Evolutionary conservation across 1,140 invertebrate species (phyloP).

Genomic region (Leptoteleia sp.): DNA sequence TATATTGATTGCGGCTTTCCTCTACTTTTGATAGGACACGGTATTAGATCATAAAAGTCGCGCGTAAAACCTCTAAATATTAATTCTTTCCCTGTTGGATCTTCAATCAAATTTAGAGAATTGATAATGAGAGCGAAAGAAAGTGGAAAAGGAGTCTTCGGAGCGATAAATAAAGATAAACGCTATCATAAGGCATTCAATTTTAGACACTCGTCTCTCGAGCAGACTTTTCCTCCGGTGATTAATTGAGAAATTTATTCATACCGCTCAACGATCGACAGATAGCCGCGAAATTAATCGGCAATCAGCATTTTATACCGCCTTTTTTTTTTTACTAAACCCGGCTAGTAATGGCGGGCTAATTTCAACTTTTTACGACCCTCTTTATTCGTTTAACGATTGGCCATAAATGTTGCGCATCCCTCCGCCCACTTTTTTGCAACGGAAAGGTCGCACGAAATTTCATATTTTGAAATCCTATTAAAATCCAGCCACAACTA

Average conservation of each 20-base stretch:
- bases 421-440: slow-evolving; percentile 2
- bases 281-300: slow-evolving; percentile 38
- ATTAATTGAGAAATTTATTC: slow-evolving; percentile 22
- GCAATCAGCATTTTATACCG: slow-evolving; percentile 44
- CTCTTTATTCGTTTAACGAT: slow-evolving; percentile 46
- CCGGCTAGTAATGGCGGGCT: slow-evolving; percentile 26
- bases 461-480: slow-evolving; percentile 37
- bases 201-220: too few relatives aligned
- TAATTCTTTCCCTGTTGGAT: too few relatives aligned
- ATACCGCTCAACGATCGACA: slow-evolving; percentile 6
- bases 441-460: slow-evolving; percentile 11
- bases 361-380: slow-evolving; percentile 52
- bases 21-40: too few relatives aligned
- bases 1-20: too few relatives aligned
- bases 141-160: too few relatives aligned
- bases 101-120: too few relatives aligned
- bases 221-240: too few relatives aligned
- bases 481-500: slow-evolving; percentile 6
- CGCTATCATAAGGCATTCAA: too few relatives aligned
- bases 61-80: too few relatives aligned
- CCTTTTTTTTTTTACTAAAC: slow-evolving; percentile 41
- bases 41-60: too few relatives aligned
- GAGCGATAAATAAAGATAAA: too few relatives aligned
- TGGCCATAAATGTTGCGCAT: slow-evolving; percentile 41
- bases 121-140: too few relatives aligned